A percentile compares a stretch with the other conserved stretches of the same genome.
These are phyloP conservation scores for Cecropterus lyciades DNA, from an alignment of 1,140 invertebrate species.

Conservation along the genomic window DNA sequence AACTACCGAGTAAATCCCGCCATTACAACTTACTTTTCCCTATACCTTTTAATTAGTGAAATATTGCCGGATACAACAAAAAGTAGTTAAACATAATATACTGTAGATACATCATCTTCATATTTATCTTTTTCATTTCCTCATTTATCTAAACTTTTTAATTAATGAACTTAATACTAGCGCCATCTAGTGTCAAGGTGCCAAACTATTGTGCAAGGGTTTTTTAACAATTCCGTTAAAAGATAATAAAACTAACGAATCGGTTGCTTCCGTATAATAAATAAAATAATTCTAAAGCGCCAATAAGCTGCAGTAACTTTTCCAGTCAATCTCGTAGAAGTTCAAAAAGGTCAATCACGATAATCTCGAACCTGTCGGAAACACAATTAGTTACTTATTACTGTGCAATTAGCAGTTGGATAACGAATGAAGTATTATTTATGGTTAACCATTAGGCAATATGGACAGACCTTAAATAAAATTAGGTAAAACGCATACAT, in stretches of 20 bases:
- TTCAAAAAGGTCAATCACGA: conserved; percentile 29
- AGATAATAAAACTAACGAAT: background rate
- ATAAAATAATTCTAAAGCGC: background rate
- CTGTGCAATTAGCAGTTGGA: conserved; percentile 29
- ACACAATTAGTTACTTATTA: conserved; percentile 31
- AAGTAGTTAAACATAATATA: too few species aligned
- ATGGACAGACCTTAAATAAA: too few species aligned
- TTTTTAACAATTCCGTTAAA: background rate
- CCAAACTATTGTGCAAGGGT: background rate
- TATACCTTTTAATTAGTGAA: too few species aligned
- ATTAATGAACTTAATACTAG: background rate
- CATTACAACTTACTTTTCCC: too few species aligned
- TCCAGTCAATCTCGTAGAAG: conserved; percentile 16
- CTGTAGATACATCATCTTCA: too few species aligned
- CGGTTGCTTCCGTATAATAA: background rate
- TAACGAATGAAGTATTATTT: background rate
- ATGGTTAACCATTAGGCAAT: background rate
- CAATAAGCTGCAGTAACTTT: conserved; percentile 15
- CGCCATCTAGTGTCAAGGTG: conserved; percentile 33
- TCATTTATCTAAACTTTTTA: too few species aligned
- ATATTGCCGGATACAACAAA: too few species aligned
- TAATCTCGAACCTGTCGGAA: conserved; percentile 29
- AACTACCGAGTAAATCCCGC: too few species aligned
- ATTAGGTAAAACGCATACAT: too few species aligned
- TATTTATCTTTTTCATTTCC: too few species aligned